phyloP scores from a whole-genome alignment of 2,113 vertebrate genomes.

The Aramus guarauna region DNA sequence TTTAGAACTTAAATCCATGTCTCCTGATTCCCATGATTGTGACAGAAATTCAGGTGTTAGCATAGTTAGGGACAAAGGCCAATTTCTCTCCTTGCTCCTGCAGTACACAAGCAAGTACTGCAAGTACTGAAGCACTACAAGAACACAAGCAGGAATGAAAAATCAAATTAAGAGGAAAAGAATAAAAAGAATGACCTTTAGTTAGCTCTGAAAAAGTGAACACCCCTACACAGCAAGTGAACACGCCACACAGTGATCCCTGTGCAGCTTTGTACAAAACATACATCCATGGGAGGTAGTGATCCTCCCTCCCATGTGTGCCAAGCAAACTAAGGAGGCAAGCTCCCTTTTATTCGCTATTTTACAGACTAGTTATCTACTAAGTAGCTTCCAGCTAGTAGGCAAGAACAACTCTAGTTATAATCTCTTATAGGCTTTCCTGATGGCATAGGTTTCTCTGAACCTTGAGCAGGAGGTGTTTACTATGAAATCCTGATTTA shows the following conservation, averaged over 20 bases:
- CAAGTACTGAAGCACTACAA: background rate
- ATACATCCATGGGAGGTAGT: background rate
- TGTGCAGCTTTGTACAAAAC: background rate
- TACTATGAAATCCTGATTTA: background rate
- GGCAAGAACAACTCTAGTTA: background rate
- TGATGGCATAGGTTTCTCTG: background rate
- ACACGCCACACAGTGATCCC: background rate
- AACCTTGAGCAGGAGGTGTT: background rate
- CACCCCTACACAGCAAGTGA: background rate
- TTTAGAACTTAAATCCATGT: background rate
- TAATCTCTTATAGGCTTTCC: background rate
- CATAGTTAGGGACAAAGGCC: background rate
- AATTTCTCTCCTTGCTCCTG: background rate
- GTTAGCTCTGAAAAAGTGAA: background rate
- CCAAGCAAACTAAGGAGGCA: background rate
- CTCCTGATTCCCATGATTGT: background rate
- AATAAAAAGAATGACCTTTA: background rate
- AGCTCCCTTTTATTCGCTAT: background rate
- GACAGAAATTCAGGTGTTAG: background rate
- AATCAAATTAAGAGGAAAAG: background rate
- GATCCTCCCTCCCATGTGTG: background rate
- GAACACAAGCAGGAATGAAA: background rate
- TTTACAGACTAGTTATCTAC: background rate
- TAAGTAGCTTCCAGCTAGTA: background rate
- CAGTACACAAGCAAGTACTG: background rate